Evolutionary conservation across 2,888 invertebrate species (phyloP), one percentile per base, ranked within the genome.

Genomic region (Rhodophaea formosa): DNA sequence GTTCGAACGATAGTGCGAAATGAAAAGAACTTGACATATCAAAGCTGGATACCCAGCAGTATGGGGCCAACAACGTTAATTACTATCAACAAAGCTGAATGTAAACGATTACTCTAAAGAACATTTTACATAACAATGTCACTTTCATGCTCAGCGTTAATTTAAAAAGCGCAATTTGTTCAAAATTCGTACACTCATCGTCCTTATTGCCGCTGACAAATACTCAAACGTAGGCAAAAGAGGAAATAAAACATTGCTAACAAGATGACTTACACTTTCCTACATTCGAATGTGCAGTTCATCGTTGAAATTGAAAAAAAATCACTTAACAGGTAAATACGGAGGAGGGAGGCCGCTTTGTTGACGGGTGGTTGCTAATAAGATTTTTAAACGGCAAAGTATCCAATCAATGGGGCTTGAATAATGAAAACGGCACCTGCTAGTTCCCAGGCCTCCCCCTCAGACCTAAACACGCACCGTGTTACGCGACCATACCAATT

Each of bases 371-470:
- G 88, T 88, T 86, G 86, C 85, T 90, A 89, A 89, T 89, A 89
- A 90, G 88, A 88, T 89, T 90, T 91, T 91, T 90, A 90, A 90
- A 89, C 87, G 88, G 84, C 88, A 89, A 88, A 90, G 89, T 90
- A 89, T 86, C 90, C 87, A 91, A 91, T 91, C 91, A 89, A 91
- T 91, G 89, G 83, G 70, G 85, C 86, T 86, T 90, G 90, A 91
- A 91, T 91, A 91, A 91, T 91, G 90, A 91, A 91, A 86, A 83
- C 78, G 79, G 79, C 91, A 91, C 90, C 91, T 91, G 91, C 77
- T 71, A 72, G 82, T 88, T 89, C 90, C 74, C 90, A 88, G 75
- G 79, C 82, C 82, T 75, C 88, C 89, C 84, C 76, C 73, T 66
- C 77, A 67, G 68, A 69, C 73, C 81, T 80, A 80, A 84, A 80